Conservation (phyloP, 1,140 invertebrate species). For the Vanessa tameamea region DNA sequence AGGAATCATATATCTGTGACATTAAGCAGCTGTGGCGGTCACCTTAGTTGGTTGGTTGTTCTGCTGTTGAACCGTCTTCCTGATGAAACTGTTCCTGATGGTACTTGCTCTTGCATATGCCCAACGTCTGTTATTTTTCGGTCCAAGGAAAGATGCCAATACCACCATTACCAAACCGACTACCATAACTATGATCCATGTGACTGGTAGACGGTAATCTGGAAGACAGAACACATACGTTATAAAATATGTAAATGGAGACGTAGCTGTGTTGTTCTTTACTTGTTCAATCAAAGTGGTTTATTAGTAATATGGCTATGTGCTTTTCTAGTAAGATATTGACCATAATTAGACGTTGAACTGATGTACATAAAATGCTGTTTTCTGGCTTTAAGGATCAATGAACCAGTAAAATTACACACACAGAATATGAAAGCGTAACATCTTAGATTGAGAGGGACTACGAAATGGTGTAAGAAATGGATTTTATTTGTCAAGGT, state of each 20-base stretch:
- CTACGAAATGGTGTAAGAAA: no score
- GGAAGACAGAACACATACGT: slow-evolving; percentile 28
- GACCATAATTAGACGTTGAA: no score
- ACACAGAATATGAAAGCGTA: no score
- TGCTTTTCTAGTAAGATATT: no score
- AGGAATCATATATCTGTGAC: not conserved
- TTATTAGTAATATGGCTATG: no score
- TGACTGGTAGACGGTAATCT: slow-evolving; percentile 38
- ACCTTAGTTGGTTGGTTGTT: slow-evolving; percentile 33
- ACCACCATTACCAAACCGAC: slow-evolving; percentile 40
- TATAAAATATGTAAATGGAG: not conserved
- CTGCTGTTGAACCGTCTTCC: slow-evolving; percentile 33
- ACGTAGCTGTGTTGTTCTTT: no score
- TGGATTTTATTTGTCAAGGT: no score
- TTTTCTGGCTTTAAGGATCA: no score
- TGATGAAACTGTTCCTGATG: slow-evolving; percentile 47
- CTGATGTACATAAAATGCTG: no score
- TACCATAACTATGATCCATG: slow-evolving; percentile 41
- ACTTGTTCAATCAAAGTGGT: no score
- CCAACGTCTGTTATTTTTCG: slow-evolving; percentile 58
- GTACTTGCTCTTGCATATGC: slow-evolving; percentile 33
- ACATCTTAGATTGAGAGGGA: no score
- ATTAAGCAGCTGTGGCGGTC: slow-evolving; percentile 47
- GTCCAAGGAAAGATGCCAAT: slow-evolving; percentile 30
- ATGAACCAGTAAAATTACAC: no score